Evolutionary conservation across 2,113 vertebrate species (phyloP).

Genomic region (Hydropotes inermis): DNA sequence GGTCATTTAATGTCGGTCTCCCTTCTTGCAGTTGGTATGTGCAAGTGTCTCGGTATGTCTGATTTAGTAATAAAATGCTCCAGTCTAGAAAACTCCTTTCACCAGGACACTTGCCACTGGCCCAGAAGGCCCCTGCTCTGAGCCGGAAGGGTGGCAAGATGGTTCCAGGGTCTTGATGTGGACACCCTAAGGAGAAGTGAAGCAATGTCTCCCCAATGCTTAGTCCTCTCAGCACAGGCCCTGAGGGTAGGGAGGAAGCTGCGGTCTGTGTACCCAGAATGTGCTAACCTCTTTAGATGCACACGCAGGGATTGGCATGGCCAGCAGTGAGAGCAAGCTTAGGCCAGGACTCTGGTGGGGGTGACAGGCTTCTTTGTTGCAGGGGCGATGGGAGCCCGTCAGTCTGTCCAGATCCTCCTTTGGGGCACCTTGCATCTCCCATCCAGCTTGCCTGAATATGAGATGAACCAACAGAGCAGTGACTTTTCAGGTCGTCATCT

Average conservation of each 20-base stretch:
- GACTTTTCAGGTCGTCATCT: not conserved
- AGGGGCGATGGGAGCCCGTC: not conserved
- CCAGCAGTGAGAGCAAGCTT: not conserved
- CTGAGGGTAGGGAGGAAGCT: slow-evolving; percentile 71
- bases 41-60: not conserved
- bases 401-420: not conserved
- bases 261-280: slow-evolving; percentile 70
- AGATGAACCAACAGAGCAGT: not conserved
- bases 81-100: not conserved
- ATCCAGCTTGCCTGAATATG: not conserved
- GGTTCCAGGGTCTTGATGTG: slow-evolving; percentile 35
- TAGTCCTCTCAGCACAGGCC: slow-evolving; percentile 51
- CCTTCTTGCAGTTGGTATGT: not conserved
- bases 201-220: slow-evolving; percentile 40
- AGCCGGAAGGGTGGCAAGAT: not conserved
- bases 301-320: slow-evolving; percentile 38
- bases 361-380: not conserved
- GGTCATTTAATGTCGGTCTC: not conserved
- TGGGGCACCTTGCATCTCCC: not conserved
- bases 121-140: not conserved
- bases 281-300: slow-evolving; percentile 65
- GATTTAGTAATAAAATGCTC: not conserved
- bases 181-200: slow-evolving; percentile 68
- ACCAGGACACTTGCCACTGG: not conserved
- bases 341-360: not conserved